Evolutionary conservation across 2,797 vertebrate genomes (phyloP).

Genomic region (Thamnophis elegans): DNA sequence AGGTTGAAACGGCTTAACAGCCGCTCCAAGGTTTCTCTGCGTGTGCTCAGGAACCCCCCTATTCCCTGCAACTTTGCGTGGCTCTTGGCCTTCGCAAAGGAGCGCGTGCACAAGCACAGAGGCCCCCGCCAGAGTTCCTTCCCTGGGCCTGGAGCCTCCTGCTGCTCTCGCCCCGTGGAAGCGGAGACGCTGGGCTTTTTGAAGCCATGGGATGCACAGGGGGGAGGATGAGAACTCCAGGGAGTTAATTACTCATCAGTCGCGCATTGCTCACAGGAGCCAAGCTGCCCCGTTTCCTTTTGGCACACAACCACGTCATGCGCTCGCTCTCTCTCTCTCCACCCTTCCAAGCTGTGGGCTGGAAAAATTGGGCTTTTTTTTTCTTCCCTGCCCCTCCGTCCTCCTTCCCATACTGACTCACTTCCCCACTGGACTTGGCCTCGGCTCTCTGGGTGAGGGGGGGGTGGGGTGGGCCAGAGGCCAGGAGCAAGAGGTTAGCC

Average conservation of each 20-base stretch:
- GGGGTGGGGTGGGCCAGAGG: fast-evolving
- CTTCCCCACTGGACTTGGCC: background rate
- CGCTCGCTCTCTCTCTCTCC: background rate
- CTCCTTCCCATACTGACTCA: background rate
- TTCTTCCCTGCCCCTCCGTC: no score
- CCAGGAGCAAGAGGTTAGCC: background rate
- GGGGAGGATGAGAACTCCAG: background rate
- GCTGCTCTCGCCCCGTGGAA: background rate
- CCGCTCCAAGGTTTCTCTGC: background rate
- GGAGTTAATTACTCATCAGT: conserved; percentile 1
- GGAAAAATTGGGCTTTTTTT: background rate
- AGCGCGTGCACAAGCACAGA: fast-evolving
- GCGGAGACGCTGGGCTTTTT: background rate
- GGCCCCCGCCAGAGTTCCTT: no score
- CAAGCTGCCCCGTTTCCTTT: background rate
- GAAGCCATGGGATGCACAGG: background rate
- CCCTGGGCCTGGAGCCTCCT: no score
- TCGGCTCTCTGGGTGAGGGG: background rate
- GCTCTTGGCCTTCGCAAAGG: background rate
- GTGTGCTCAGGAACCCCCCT: background rate
- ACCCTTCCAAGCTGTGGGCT: background rate
- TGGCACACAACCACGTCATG: background rate
- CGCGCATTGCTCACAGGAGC: background rate
- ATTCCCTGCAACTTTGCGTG: no score
- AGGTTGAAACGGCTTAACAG: background rate